Evolutionary conservation across 1,140 invertebrate genomes (phyloP).

Genomic region (Parapsyche elsis): DNA sequence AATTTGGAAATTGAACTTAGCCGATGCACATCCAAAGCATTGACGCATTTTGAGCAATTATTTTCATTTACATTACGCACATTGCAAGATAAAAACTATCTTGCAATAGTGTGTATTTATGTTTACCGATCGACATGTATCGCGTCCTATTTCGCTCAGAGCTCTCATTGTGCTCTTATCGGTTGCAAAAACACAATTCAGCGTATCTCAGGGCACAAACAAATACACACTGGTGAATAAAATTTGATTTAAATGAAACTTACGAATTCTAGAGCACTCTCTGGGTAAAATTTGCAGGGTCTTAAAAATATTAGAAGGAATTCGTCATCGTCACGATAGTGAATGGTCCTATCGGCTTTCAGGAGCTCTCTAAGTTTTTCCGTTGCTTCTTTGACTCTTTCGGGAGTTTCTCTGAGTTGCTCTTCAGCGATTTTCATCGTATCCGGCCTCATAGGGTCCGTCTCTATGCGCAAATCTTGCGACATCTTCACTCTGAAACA

Average conservation of each 20-base stretch:
- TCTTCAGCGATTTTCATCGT: constrained; percentile 70
- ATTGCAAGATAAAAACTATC: too few relatives aligned
- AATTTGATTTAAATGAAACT: constrained; percentile 58
- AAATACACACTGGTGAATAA: neutral
- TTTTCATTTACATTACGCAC: too few relatives aligned
- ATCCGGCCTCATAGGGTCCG: constrained; percentile 60
- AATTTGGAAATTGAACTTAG: too few relatives aligned
- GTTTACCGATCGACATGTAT: too few relatives aligned
- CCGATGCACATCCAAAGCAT: too few relatives aligned
- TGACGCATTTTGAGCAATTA: too few relatives aligned
- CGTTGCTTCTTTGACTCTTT: constrained; percentile 72
- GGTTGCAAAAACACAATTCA: too few relatives aligned
- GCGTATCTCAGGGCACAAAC: too few relatives aligned
- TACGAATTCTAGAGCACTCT: constrained; percentile 79
- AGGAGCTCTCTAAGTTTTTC: constrained; percentile 72
- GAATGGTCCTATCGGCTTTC: constrained; percentile 72
- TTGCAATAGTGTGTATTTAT: too few relatives aligned
- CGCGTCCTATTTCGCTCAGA: too few relatives aligned
- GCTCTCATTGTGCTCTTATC: too few relatives aligned
- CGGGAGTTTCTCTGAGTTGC: constrained; percentile 78
- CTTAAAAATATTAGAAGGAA: constrained; percentile 79
- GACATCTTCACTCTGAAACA: constrained; percentile 21
- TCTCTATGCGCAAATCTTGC: constrained; percentile 62
- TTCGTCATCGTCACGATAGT: constrained; percentile 78
- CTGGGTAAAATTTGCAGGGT: constrained; percentile 82